A percentile compares a stretch with the other conserved stretches of the same genome.
phyloP scores from a whole-genome alignment of 2,888 invertebrate genomes.

The Aspidiotus destructor region DNA sequence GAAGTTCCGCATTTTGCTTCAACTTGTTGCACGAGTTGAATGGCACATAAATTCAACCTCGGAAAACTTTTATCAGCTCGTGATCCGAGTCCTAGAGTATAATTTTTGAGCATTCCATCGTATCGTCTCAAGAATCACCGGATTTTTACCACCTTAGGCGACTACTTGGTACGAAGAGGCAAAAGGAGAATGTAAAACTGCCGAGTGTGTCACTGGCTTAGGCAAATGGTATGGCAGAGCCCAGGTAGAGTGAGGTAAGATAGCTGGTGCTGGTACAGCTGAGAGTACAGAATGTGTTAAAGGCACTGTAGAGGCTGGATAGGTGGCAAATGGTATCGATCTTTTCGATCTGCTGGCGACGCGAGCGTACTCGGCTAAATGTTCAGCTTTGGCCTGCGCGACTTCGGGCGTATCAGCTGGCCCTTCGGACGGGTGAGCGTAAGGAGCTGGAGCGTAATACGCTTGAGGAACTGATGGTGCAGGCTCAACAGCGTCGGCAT shows the following conservation, averaged over 20 bases:
- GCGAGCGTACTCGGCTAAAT: slow-evolving; percentile 39
- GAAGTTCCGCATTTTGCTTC: too few species aligned
- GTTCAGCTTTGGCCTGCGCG: slow-evolving; percentile 44
- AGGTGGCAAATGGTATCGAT: slow-evolving; percentile 10
- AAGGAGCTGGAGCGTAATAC: slow-evolving; percentile 37
- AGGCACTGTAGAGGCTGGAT: slow-evolving; percentile 33
- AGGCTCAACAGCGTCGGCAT: slow-evolving; percentile 33
- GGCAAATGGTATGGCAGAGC: slow-evolving; percentile 18
- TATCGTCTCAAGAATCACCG: too few species aligned
- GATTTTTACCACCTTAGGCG: too few species aligned
- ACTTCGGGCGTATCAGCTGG: slow-evolving; percentile 42
- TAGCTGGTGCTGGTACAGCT: slow-evolving; percentile 31
- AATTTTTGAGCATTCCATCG: too few species aligned
- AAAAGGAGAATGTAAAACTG: slow-evolving; percentile 43
- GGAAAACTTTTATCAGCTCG: too few species aligned
- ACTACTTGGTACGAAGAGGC: slow-evolving; percentile 41
- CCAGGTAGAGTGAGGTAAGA: slow-evolving; percentile 25
- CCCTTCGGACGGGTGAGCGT: slow-evolving; percentile 41
- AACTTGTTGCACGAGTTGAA: too few species aligned
- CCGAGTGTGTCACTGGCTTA: slow-evolving; percentile 41
- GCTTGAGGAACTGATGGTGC: slow-evolving; percentile 36
- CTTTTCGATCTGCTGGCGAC: slow-evolving; percentile 33
- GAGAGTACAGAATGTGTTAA: slow-evolving; percentile 5
- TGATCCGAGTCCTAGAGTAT: too few species aligned
- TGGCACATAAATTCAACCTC: too few species aligned